These are phyloP conservation scores for Eristalis arbustorum DNA, from an alignment of 2,888 invertebrate species.

Conservation along the genomic window DNA sequence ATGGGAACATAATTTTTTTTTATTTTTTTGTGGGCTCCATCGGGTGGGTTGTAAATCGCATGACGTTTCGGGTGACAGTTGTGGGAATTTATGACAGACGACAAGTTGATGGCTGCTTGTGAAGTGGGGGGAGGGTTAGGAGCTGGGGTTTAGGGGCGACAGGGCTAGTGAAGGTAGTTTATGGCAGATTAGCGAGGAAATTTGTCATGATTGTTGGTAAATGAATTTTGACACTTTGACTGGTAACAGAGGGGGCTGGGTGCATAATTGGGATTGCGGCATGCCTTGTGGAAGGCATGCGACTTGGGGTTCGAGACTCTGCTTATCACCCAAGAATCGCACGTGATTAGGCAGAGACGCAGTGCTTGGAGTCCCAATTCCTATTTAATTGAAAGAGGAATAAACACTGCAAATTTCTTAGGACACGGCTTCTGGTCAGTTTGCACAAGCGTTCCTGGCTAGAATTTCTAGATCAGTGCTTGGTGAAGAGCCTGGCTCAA, in stretches of 20 bases:
- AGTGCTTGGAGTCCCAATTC: too few species aligned
- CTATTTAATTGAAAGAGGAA: too few species aligned
- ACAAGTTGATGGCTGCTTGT: conserved; percentile 12
- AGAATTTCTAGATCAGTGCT: too few species aligned
- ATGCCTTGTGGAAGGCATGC: too few species aligned
- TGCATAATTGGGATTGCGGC: not conserved
- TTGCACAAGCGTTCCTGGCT: too few species aligned
- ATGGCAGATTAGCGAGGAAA: conserved; percentile 10
- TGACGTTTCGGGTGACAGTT: conserved; percentile 31
- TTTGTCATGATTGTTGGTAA: not conserved
- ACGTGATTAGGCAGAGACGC: too few species aligned
- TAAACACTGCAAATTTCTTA: too few species aligned
- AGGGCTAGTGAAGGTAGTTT: conserved; percentile 36
- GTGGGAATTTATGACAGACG: conserved; percentile 49
- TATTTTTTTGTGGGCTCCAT: not conserved
- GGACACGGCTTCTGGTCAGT: too few species aligned
- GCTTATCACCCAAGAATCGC: too few species aligned
- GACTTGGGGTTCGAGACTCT: too few species aligned
- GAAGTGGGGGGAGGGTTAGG: not conserved
- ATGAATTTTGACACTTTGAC: not conserved
- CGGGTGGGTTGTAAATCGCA: conserved; percentile 11
- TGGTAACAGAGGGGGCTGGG: not conserved
- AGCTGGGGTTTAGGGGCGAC: not conserved
- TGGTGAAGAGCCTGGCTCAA: too few species aligned
- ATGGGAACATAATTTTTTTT: conserved; percentile 10